Evolutionary conservation across 1,140 invertebrate genomes (phyloP), one percentile per base, ranked within the genome.

Genomic region (Drosophila sp.): DNA sequence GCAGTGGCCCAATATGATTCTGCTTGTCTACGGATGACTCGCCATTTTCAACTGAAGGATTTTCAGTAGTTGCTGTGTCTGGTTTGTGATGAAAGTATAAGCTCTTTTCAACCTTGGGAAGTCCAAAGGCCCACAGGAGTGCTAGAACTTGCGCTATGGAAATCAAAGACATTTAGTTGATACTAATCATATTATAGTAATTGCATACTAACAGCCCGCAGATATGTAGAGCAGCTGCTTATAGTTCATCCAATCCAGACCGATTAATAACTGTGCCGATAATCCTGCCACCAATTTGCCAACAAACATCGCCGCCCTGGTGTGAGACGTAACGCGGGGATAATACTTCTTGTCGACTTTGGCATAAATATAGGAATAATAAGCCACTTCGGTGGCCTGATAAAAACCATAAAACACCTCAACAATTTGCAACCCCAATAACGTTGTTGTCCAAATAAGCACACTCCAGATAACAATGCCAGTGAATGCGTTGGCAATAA

Each of bases 281-380:
- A 95, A 40, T 50, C 95, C 95, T 5, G 95, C 93, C 25, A 95
- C 76, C 80, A 95, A 94, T 67, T 94, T 93, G 2, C 96, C 96
- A 16, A 93, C 78, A 9, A 96, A 93, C 74, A 94, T 93, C 4
- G 96, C 95, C 13, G 94, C 94, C 81, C 95, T 93, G 3, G 95
- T 96, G 73, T 95, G 94, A 1, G 95, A 94, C 0, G 96, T 96
- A 0, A 97, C 96, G 80, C 94, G 93, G 81, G 96, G 94, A 92
- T 96, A 97, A 89, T 95, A 93, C 53, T 94, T 92, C 74, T 93
- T 94, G 53, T 95, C 94, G 43, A 98, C 97, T 93, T 97, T 97
- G 13, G 97, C 97, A 92, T 98, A 99, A 74, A 98, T 97, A 81
- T 98, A 99, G 0, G 97, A 97, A 74, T 95, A 97, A 92, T 98